A percentile compares a stretch with the other conserved stretches of the same genome.
Conservation (phyloP, 2,113 vertebrate species). For the Neogale vison region DNA sequence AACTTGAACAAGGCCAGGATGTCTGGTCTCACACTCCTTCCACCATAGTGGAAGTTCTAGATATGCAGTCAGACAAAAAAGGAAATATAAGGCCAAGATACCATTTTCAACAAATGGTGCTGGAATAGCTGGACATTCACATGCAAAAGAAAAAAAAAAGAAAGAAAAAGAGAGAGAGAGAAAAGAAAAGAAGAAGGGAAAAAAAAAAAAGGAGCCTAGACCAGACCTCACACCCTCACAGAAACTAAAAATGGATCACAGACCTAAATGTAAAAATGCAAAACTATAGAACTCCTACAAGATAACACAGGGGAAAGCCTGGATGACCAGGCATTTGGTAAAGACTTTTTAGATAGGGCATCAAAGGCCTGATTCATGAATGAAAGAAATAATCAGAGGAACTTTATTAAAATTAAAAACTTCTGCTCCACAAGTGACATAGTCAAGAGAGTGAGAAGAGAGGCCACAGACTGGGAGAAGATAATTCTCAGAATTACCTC, state of each 20-base stretch:
- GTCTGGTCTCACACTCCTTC: neutral
- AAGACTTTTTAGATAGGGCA: neutral
- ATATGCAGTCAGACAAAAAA: neutral
- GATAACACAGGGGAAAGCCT: neutral
- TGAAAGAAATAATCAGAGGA: neutral
- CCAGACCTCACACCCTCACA: neutral
- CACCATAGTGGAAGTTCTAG: neutral
- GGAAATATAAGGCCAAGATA: neutral
- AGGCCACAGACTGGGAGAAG: neutral
- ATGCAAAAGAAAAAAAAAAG: neutral
- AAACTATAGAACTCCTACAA: neutral
- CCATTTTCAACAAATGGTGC: neutral
- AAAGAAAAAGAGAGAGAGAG: too few relatives aligned
- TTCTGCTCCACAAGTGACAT: neutral
- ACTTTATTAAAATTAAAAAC: neutral
- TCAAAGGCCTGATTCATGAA: neutral
- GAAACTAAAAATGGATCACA: neutral
- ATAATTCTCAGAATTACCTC: neutral
- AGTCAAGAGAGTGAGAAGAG: neutral
- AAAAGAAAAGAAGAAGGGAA: too few relatives aligned
- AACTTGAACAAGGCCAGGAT: neutral
- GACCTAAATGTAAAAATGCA: neutral
- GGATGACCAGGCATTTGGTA: neutral
- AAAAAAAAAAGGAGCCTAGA: neutral
- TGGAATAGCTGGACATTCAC: neutral